phyloP scores from a whole-genome alignment of 1,140 invertebrate species.

The Drosophila auraria region DNA sequence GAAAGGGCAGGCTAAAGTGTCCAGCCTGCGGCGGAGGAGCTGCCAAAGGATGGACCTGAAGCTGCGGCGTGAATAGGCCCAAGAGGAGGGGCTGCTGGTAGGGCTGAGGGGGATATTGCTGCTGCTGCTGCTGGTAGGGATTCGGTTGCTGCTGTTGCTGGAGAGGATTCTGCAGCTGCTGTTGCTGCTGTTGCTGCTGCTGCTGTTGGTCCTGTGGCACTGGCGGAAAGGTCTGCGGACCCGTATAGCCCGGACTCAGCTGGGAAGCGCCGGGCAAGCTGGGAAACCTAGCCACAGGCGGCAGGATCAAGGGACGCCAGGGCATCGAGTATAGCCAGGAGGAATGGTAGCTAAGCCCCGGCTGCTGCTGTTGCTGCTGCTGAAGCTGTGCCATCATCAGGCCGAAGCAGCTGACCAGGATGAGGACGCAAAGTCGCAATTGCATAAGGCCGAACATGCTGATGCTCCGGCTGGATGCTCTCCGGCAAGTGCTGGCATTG shows the following conservation, averaged over 20 bases:
- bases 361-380: neutral
- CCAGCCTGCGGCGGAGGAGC: conserved; percentile 15
- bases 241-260: conserved; percentile 49
- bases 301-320: conserved; percentile 43
- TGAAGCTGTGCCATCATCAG: conserved; percentile 2
- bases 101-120: neutral
- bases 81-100: conserved; percentile 16
- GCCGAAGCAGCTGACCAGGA: conserved; percentile 7
- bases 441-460: conserved; percentile 26
- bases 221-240: conserved; percentile 45
- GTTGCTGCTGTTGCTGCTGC: neutral
- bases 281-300: conserved; percentile 5
- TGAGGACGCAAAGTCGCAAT: conserved; percentile 6
- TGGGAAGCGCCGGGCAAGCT: conserved; percentile 4
- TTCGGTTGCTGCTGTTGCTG: conserved; percentile 2
- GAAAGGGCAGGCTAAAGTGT: conserved; percentile 40
- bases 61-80: conserved; percentile 29
- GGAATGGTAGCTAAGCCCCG: neutral
- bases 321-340: conserved; percentile 43
- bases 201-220: conserved; percentile 18
- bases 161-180: neutral
- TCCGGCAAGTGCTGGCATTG: conserved; percentile 23
- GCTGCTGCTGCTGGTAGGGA: neutral
- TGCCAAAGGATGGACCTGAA: conserved; percentile 6
- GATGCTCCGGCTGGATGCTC: conserved; percentile 11